Evolutionary conservation across 2,113 vertebrate species (phyloP).

Genomic region (Oostethus manadensis): DNA sequence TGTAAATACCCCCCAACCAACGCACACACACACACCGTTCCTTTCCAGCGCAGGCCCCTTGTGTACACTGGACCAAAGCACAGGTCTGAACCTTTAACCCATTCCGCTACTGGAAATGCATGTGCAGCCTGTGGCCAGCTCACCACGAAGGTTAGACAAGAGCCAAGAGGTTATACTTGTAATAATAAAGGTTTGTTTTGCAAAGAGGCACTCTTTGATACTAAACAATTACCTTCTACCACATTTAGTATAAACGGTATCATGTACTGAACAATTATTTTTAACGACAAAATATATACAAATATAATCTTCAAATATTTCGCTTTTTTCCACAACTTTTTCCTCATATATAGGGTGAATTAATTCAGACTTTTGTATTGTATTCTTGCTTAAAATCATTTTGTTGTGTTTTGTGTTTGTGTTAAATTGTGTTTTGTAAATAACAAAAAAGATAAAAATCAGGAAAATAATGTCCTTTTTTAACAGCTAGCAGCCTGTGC

Average conservation of each 20-base stretch:
- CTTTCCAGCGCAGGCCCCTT: conserved; percentile 30
- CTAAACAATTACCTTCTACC: neutral
- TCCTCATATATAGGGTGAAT: no score
- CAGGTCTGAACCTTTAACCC: conserved; percentile 64
- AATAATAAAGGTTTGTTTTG: conserved; percentile 39
- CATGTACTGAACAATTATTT: neutral
- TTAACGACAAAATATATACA: neutral
- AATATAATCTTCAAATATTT: no score
- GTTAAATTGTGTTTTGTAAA: neutral
- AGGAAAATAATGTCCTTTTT: neutral
- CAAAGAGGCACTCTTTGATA: neutral
- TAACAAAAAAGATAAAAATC: neutral
- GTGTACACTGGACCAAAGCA: conserved; percentile 55
- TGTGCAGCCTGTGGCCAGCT: conserved; percentile 16
- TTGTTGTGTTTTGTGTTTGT: no score
- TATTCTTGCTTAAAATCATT: no score
- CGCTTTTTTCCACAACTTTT: no score
- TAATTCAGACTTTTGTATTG: no score
- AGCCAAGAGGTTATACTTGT: conserved; percentile 28
- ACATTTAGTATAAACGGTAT: neutral
- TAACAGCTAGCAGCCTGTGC: neutral
- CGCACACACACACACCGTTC: conserved; percentile 36
- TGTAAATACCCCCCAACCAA: conserved; percentile 29
- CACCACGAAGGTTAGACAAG: conserved; percentile 24
- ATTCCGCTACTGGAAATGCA: conserved; percentile 30